Conservation (phyloP, 2,888 invertebrate genomes). For the Ormyrus pomaceus region DNA sequence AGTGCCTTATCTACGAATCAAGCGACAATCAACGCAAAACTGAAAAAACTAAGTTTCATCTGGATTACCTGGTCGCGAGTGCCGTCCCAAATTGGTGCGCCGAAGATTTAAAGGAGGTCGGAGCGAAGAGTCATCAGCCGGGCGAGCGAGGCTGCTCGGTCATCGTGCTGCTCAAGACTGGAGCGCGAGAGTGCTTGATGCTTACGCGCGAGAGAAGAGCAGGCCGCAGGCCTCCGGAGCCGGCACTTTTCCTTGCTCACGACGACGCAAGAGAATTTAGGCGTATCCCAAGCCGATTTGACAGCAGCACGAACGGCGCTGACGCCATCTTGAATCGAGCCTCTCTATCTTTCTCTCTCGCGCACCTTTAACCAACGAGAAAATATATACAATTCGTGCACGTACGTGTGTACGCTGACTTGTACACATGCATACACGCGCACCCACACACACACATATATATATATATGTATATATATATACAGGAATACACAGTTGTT, state of each 20-base stretch:
- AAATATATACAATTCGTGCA: neutral
- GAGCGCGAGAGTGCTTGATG: too few species aligned
- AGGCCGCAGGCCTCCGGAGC: too few species aligned
- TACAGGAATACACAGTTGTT: too few species aligned
- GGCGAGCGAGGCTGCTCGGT: conserved; percentile 42
- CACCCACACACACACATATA: too few species aligned
- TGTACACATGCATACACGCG: neutral
- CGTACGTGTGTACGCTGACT: neutral
- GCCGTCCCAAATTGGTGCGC: neutral
- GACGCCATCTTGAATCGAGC: conserved; percentile 65
- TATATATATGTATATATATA: neutral
- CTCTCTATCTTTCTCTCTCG: conserved; percentile 1
- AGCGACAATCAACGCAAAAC: neutral
- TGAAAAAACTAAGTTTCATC: neutral
- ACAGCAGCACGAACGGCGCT: conserved; percentile 65
- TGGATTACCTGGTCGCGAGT: conserved; percentile 11
- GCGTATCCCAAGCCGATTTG: conserved; percentile 66
- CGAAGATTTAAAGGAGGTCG: conserved; percentile 17
- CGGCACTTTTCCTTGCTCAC: neutral
- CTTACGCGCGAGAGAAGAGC: too few species aligned
- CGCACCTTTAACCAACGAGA: neutral
- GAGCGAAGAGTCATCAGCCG: conserved; percentile 32
- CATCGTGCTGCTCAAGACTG: conserved; percentile 30
- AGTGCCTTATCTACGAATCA: neutral
- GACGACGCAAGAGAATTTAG: conserved; percentile 15